These are phyloP conservation scores for Argyrosomus regius DNA, from an alignment of 2,797 vertebrate species.

Conservation along the genomic window DNA sequence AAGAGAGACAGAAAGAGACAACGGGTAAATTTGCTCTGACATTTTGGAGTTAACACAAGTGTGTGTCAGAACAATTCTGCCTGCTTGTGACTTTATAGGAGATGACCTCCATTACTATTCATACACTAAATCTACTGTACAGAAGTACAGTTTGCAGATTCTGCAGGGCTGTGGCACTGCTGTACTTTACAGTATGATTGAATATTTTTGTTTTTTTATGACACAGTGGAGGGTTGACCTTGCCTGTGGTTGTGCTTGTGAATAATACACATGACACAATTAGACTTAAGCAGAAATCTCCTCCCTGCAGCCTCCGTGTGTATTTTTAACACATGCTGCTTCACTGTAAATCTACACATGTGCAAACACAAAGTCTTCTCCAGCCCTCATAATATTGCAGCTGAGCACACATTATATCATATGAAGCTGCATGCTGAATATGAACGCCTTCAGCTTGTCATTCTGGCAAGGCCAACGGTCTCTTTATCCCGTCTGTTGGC, in stretches of 20 bases:
- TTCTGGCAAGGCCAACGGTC: constrained; percentile 30
- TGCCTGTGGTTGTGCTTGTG: constrained; percentile 33
- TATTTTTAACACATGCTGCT: constrained; percentile 21
- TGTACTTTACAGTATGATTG: constrained; percentile 29
- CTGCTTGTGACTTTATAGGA: constrained; percentile 55
- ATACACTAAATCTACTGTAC: constrained; percentile 57
- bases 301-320: constrained; percentile 18
- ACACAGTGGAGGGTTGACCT: constrained; percentile 43
- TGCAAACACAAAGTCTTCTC: constrained; percentile 4
- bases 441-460: constrained; percentile 36
- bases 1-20: constrained; percentile 43
- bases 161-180: constrained; percentile 21
- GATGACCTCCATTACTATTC: constrained; percentile 66
- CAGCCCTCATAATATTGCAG: constrained; percentile 1
- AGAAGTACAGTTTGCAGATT: constrained; percentile 60
- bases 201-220: constrained; percentile 24
- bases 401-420: constrained; percentile 2
- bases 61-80: constrained; percentile 71
- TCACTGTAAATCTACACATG: constrained; percentile 6
- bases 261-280: constrained; percentile 57
- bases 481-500: constrained; percentile 63
- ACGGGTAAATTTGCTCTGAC: constrained; percentile 62
- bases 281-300: constrained; percentile 45
- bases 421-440: constrained; percentile 26
- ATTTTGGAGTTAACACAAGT: constrained; percentile 67